Base-by-base conservation (phyloP, 2,888 invertebrate genomes). In the Epicampocera succincta region DNA sequence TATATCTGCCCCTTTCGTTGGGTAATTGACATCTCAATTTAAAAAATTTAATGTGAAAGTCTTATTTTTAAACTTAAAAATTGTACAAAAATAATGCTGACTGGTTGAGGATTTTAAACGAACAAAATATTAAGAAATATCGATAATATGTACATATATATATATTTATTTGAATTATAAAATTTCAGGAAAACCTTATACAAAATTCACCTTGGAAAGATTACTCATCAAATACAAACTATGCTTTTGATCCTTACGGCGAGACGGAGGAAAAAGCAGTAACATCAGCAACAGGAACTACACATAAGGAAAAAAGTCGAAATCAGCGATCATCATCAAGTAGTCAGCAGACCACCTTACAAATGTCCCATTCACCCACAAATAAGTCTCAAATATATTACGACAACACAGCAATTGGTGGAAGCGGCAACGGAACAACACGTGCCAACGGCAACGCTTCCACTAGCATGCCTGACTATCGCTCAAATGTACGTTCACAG, bases 171-270 rank as follows among this genome's bases (percentile, higher is more conserved):
- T 1, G n/a, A n/a, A n/a, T n/a, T n/a, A n/a, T n/a, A n/a, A 65
- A 48, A 44, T 84, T 91, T 25, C 92, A 97, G 96, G 96, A 96
- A 86, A 95, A 95, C 86, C 91, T 97, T 60, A 95, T 97, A 85
- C 95, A 95, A 21, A 95, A 94, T 89, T 94, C 95, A 17, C 96
- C 96, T 0, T 97, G 97, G 97, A 96, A 96, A 89, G 97, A 97
- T 88, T 97, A 97, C 89, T 87, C 89, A 66, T 92, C 94, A 1
- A 96, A 96, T 90, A 96, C 96, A 0, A 97, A 97, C 91, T 97
- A 97, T 91, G 97, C 96, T 0, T 97, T 97, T 91, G 97, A 97
- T 87, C 95, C 96, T 0, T 96, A 95, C 89, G 91, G 90, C n/a
- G 97, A 96, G 86, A 95, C 95, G 77, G 96, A 96, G 86, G 95